These are phyloP conservation scores for Trachemys scripta DNA, from an alignment of 2,113 vertebrate species.

Conservation along the genomic window DNA sequence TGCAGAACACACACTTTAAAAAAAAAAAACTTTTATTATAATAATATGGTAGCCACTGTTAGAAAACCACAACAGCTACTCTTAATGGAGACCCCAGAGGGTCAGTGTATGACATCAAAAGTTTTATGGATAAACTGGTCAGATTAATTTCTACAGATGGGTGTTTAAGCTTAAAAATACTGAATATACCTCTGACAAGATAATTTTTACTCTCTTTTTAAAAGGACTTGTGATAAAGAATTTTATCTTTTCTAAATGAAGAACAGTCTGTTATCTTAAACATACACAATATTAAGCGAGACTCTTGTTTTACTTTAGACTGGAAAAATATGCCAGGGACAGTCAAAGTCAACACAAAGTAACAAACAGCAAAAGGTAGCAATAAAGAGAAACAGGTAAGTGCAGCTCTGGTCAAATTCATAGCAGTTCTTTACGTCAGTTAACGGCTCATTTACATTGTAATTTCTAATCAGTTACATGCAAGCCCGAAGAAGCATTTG, in stretches of 20 bases:
- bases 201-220: constrained; percentile 74
- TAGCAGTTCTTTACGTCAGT: constrained; percentile 82
- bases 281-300: constrained; percentile 81
- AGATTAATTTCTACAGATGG: constrained; percentile 55
- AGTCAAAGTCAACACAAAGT: constrained; percentile 83
- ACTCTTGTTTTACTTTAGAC: constrained; percentile 82
- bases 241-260: constrained; percentile 71
- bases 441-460: constrained; percentile 88
- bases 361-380: constrained; percentile 80
- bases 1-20: constrained; percentile 62
- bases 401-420: constrained; percentile 91
- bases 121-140: constrained; percentile 63
- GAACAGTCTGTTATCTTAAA: constrained; percentile 78
- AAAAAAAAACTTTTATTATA: constrained; percentile 23
- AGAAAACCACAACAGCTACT: constrained; percentile 72
- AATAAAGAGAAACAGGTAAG: constrained; percentile 82
- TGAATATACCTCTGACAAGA: constrained; percentile 64
- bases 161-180: constrained; percentile 72
- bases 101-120: constrained; percentile 61
- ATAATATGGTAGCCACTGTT: constrained; percentile 63
- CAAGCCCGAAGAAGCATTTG: constrained; percentile 88
- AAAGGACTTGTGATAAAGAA: constrained; percentile 72
- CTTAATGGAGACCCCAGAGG: constrained; percentile 14
- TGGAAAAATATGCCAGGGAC: constrained; percentile 82
- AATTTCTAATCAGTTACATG: constrained; percentile 90